phyloP scores from a whole-genome alignment of 2,888 invertebrate genomes.

The Gisinianus flammeolus region DNA sequence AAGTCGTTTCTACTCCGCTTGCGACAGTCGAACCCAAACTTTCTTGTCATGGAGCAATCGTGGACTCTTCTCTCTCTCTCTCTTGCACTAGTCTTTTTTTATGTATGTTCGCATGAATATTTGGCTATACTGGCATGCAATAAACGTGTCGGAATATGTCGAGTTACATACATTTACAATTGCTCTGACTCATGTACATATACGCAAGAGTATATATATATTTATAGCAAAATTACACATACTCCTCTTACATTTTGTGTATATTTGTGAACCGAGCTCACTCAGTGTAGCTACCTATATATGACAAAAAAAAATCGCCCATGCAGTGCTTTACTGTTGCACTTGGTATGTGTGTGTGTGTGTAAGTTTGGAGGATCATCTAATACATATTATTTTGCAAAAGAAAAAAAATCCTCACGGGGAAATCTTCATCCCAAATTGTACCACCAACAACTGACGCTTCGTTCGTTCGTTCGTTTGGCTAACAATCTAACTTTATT shows the following conservation, averaged over 20 bases:
- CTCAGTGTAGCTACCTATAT: too few relatives aligned
- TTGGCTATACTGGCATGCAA: neutral
- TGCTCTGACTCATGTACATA: too few relatives aligned
- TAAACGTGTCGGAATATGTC: neutral
- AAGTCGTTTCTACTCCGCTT: constrained; percentile 43
- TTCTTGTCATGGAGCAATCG: constrained; percentile 29
- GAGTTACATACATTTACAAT: too few relatives aligned
- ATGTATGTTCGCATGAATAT: neutral
- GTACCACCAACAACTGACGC: neutral
- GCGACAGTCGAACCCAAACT: constrained; percentile 45
- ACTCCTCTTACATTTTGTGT: too few relatives aligned
- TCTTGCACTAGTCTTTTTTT: neutral
- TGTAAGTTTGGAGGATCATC: neutral
- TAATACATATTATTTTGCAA: too few relatives aligned
- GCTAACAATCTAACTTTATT: neutral
- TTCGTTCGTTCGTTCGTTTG: neutral
- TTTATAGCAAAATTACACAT: too few relatives aligned
- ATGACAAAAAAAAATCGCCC: too few relatives aligned
- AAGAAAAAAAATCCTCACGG: constrained; percentile 26
- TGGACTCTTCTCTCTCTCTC: neutral
- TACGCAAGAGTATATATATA: too few relatives aligned
- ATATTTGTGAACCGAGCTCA: too few relatives aligned
- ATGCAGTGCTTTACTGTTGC: too few relatives aligned
- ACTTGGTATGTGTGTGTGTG: too few relatives aligned
- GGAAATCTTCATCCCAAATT: constrained; percentile 21